These are phyloP conservation scores for Drosophila putrida DNA, from an alignment of 2,888 invertebrate species.

Conservation along the genomic window DNA sequence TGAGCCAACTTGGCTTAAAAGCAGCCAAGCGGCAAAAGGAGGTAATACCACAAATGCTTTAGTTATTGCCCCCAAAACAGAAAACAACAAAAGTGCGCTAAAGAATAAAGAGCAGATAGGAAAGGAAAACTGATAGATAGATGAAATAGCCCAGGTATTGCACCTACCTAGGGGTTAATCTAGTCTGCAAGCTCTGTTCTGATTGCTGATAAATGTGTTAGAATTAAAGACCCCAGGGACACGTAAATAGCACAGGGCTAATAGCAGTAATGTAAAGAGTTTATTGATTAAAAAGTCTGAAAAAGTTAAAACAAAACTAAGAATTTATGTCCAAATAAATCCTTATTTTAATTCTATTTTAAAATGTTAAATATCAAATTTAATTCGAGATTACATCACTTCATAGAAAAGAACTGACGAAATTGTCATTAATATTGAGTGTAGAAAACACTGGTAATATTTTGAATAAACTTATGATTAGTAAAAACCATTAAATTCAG, in stretches of 20 bases:
- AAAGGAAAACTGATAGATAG: constrained; percentile 3
- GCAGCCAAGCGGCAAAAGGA: constrained; percentile 70
- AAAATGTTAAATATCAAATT: too few species aligned
- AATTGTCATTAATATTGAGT: too few species aligned
- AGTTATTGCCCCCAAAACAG: constrained; percentile 61
- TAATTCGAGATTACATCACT: too few species aligned
- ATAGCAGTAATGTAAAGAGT: neutral
- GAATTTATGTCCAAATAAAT: too few species aligned
- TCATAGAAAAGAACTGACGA: too few species aligned
- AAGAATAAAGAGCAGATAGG: constrained; percentile 8
- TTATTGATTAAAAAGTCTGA: neutral
- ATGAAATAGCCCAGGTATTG: constrained; percentile 18
- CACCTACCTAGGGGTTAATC: constrained; percentile 58
- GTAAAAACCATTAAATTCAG: neutral
- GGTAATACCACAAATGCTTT: constrained; percentile 66
- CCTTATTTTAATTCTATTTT: too few species aligned
- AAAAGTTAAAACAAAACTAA: too few species aligned
- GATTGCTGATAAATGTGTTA: constrained; percentile 69
- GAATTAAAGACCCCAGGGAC: constrained; percentile 6
- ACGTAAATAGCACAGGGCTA: neutral
- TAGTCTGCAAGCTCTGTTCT: constrained; percentile 48
- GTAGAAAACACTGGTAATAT: neutral
- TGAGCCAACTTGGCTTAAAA: constrained; percentile 42
- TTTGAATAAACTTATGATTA: neutral
- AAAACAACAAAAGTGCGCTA: constrained; percentile 25